Evolutionary conservation across 2,797 vertebrate genomes (phyloP), one percentile per base, ranked within the genome.

Genomic region (Mormyrops boulengeri): DNA sequence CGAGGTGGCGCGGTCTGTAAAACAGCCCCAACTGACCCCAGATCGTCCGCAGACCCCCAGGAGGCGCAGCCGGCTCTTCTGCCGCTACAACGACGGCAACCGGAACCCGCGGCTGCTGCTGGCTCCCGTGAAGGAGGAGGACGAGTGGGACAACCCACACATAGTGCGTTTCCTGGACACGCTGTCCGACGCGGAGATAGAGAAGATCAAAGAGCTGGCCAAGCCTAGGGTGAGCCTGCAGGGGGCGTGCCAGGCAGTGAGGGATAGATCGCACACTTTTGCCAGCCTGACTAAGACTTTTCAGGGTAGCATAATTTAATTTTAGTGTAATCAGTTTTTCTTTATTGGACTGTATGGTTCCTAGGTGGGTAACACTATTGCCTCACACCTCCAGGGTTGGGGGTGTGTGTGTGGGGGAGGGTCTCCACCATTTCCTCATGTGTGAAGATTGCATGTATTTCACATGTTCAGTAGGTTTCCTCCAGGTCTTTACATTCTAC

Each of bases 111-210:
- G 96, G 9, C 96, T 99, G 53, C 95, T 99, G 89, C 95, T 99
- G 34, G 96, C 95, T 44, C 99, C 99, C 17, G 93, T 98, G 88
- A 97, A 96, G 92, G 97, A 99, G 90, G 98, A 99, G 91, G 99
- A 99, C 0, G 98, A 99, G 90, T 99, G 99, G 99, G 98, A 99
- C 91, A 99, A 96, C 88, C 99, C 99, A 0, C 97, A 94, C 55
- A 99, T 99, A n/a, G 97, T 99, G 0, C 96, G 99, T 86, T 99
- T 97, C 93, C 96, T 98, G 30, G 92, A 98, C 0, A 89, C 97
- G 38, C 95, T 99, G 91, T 97, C 97, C 1, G 92, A 98, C 19
- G 92, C 96, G 80, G 98, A 99, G 93, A 99, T 98, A 0, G 95
- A 95, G 90, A 98, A 95, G 94, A 98, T 99, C 90, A 99, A 99